A percentile compares a stretch with the other conserved stretches of the same genome.
Evolutionary conservation across 2,797 vertebrate genomes (phyloP).

Genomic region (Nyctibius grandis): DNA sequence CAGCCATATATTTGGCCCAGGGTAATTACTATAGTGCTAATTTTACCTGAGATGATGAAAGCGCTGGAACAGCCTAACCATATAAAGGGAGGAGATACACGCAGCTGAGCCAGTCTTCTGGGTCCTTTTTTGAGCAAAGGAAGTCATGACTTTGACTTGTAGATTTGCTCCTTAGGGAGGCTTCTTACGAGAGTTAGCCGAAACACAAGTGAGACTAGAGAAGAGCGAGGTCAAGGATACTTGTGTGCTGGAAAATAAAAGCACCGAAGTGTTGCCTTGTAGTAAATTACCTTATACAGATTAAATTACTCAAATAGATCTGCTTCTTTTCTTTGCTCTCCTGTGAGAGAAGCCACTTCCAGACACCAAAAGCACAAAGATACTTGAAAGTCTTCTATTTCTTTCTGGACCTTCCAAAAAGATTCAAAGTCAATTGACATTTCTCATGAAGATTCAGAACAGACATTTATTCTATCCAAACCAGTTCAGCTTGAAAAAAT

Average conservation of each 20-base stretch:
- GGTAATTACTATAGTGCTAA: background rate
- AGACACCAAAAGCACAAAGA: slow-evolving; percentile 9
- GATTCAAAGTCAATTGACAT: slow-evolving; percentile 45
- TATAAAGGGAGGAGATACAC: background rate
- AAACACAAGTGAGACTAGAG: background rate
- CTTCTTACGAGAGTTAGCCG: background rate
- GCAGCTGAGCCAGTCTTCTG: background rate
- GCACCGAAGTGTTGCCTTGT: background rate
- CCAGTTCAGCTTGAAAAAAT: slow-evolving; percentile 51
- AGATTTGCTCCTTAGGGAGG: background rate
- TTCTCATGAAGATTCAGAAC: slow-evolving; percentile 41
- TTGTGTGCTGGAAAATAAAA: background rate
- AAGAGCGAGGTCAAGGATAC: background rate
- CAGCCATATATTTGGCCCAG: background rate
- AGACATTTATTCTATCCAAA: slow-evolving; percentile 23
- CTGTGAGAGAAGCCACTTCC: slow-evolving; percentile 23
- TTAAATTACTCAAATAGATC: slow-evolving; percentile 25
- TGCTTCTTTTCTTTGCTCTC: slow-evolving; percentile 28
- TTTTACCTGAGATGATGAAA: slow-evolving; percentile 42
- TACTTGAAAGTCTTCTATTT: slow-evolving; percentile 1
- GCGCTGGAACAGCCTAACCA: background rate
- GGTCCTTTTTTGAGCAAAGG: background rate
- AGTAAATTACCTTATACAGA: background rate
- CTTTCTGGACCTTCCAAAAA: slow-evolving; percentile 42
- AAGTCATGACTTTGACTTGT: background rate